Percentiles rank a stretch among this genome's conserved stretches.
Conservation (phyloP, 1,140 invertebrate species). For the Cotesia vestalis region DNA sequence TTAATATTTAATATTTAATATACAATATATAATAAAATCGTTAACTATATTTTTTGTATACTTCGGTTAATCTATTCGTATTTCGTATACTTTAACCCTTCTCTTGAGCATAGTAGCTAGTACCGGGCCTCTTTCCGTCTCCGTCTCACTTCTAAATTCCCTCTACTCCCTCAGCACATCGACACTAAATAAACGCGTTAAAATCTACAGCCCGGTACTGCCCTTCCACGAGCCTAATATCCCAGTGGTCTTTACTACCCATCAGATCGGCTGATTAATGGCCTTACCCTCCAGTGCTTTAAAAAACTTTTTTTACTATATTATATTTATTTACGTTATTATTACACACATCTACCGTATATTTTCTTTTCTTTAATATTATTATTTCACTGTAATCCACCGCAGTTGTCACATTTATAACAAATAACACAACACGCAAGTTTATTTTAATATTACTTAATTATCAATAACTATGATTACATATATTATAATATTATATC, state of each 20-base stretch:
- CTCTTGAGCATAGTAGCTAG: background rate
- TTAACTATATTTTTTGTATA: background rate
- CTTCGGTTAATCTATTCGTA: background rate
- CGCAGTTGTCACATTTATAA: background rate
- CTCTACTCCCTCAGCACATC: background rate
- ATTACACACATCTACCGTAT: background rate
- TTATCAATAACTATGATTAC: no score
- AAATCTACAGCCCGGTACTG: constrained; percentile 35
- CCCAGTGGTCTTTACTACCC: constrained; percentile 38
- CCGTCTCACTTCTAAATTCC: constrained; percentile 4
- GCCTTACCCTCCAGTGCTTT: background rate
- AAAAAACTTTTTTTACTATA: background rate
- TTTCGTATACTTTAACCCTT: constrained; percentile 10
- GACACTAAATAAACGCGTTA: constrained; percentile 30
- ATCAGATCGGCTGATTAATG: constrained; percentile 14
- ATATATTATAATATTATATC: background rate
- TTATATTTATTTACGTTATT: background rate
- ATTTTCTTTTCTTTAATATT: background rate
- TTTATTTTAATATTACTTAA: background rate
- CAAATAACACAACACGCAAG: constrained; percentile 14
- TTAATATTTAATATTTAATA: no score
- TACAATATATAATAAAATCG: no score
- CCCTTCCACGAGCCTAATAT: constrained; percentile 30
- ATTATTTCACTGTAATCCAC: constrained; percentile 16
- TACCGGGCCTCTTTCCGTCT: background rate